Base-by-base conservation (phyloP, 2,888 invertebrate genomes). In the Gastrophysa polygoni region DNA sequence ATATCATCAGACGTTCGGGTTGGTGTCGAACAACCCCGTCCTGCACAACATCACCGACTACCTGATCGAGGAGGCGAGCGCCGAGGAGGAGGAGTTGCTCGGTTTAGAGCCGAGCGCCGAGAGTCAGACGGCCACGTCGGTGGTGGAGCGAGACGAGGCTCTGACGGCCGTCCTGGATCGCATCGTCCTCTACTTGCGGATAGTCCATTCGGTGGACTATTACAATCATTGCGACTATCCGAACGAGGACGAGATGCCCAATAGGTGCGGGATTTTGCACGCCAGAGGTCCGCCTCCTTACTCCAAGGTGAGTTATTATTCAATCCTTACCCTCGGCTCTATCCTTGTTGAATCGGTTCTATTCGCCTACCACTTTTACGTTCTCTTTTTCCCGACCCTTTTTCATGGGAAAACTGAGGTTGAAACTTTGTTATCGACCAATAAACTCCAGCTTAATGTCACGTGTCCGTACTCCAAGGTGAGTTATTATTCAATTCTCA, bases 181-280 rank as follows among this genome's bases (percentile, higher is more conserved):
- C 50, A 86, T 99, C 63, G 89, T 99, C 52, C 81, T 98, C 54
- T 99, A 99, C 80, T 83, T 99, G 74, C 89, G 99, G 51, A 87
- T 99, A 48, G 99, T 99, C 0, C 98, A 99, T 81, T 98, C 98
- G 0, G 93, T 99, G 56, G 99, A 99, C 82, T 99, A 96, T 81
- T 99, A 99, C 83, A 98, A 98, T 83, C 96, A 96, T 77, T 96
- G 96, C 77, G 98, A 99, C 78, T 99, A 99, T 82, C 96, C 98
- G 0, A 96, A 97, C 75, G 99, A 99, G 81, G 99, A 99, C 80
- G 97, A 98, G 82, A 99, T 99, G 99, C 99, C 99, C 0, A 98
- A 99, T 82, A 87, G 97, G 34, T 97, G 98, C 81, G 98, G 98
- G 8, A 96, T 99, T 71, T 93, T 99, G 86, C 99, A 99, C 78